These are phyloP conservation scores for Pseudachorutes palmiensis DNA, from an alignment of 1,140 invertebrate genomes.

Conservation along the genomic window DNA sequence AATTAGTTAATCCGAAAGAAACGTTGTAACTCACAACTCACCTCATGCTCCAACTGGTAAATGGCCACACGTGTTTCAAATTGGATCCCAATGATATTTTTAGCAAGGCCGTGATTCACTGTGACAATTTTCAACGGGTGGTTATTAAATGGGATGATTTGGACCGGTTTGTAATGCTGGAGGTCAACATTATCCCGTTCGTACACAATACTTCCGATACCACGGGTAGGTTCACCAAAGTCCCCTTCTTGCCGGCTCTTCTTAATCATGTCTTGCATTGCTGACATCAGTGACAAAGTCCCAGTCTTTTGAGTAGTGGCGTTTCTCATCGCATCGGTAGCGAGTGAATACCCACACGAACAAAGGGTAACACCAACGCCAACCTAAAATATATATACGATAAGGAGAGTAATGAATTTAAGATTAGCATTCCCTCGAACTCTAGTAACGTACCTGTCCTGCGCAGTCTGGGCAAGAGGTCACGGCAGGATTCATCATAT, in stretches of 20 bases:
- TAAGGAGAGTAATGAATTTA: too few relatives aligned
- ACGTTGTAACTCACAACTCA: not conserved
- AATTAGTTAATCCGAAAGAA: not conserved
- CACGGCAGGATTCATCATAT: too few relatives aligned
- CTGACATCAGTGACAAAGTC: too few relatives aligned
- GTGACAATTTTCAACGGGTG: not conserved
- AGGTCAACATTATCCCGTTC: not conserved
- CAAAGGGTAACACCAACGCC: too few relatives aligned
- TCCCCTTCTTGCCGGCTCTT: constrained; percentile 4
- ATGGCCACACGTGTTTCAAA: constrained; percentile 3
- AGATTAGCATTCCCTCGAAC: too few relatives aligned
- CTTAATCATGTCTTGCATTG: too few relatives aligned
- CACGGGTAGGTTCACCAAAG: not conserved
- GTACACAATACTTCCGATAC: not conserved
- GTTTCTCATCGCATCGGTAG: too few relatives aligned
- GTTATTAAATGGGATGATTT: not conserved
- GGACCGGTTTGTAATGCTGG: not conserved
- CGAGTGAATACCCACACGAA: too few relatives aligned
- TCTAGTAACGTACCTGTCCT: too few relatives aligned
- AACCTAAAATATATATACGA: too few relatives aligned
- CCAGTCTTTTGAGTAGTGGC: too few relatives aligned
- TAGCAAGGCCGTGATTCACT: constrained; percentile 13
- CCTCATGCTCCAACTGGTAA: not conserved
- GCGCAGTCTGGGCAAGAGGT: too few relatives aligned
- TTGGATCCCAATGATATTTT: constrained; percentile 14